Conservation (phyloP, 2,113 vertebrate genomes). For the Sander lucioperca region DNA sequence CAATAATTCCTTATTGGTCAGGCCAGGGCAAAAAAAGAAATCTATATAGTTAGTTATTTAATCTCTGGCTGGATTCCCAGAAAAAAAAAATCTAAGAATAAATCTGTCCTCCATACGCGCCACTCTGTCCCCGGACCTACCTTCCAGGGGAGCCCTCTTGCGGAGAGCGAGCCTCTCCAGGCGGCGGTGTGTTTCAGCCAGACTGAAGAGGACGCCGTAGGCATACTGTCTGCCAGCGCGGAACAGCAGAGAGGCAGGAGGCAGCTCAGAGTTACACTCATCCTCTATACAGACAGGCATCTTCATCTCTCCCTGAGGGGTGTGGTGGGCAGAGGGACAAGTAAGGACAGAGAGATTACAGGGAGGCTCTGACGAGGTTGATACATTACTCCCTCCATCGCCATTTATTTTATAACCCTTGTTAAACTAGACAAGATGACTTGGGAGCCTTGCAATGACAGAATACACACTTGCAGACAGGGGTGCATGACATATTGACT, state of each 20-base stretch:
- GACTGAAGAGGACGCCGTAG: constrained; percentile 93
- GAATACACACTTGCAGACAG: neutral
- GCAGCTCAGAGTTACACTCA: constrained; percentile 91
- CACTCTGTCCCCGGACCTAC: constrained; percentile 60
- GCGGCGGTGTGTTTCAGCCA: constrained; percentile 91
- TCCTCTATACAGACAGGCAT: constrained; percentile 95
- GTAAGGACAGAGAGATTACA: neutral
- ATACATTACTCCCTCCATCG: neutral
- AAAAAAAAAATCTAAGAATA: neutral
- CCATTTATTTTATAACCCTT: neutral
- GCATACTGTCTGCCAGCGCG: constrained; percentile 90
- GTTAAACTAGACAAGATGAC: neutral
- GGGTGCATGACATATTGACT: too few relatives aligned
- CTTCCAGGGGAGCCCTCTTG: constrained; percentile 87
- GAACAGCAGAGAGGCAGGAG: constrained; percentile 90
- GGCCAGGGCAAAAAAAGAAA: neutral
- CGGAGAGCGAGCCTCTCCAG: constrained; percentile 89
- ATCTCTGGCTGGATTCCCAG: neutral
- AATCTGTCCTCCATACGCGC: neutral
- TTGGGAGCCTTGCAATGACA: neutral
- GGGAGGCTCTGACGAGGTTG: neutral
- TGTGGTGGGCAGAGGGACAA: neutral
- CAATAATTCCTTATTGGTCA: too few relatives aligned
- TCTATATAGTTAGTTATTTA: neutral
- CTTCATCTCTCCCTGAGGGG: constrained; percentile 91